A percentile compares a stretch with the other conserved stretches of the same genome.
Conservation (phyloP, 2,888 invertebrate species). For the Colostygia pectinataria region DNA sequence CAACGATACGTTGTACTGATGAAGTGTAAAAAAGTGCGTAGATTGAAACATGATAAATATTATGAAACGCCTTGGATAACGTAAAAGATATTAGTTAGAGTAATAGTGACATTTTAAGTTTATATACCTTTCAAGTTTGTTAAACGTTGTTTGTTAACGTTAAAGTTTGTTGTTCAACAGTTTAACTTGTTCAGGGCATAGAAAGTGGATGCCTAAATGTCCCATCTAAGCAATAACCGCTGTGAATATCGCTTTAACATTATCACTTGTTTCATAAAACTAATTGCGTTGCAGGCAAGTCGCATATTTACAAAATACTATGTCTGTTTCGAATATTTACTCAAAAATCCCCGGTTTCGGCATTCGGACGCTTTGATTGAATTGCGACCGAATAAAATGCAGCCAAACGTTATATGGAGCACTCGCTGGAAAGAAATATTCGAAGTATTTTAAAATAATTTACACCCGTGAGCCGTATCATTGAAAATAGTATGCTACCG, state of each 20-base stretch:
- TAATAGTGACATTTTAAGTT: no score
- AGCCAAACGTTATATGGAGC: constrained; percentile 7
- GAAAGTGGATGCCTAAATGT: no score
- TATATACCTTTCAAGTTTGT: no score
- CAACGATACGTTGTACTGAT: background rate
- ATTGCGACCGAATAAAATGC: constrained; percentile 19
- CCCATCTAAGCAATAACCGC: no score
- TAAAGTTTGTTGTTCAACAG: no score
- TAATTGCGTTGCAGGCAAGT: no score
- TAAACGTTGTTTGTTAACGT: no score
- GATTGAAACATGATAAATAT: constrained; percentile 1
- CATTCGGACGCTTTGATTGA: constrained; percentile 16
- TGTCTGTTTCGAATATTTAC: constrained; percentile 22
- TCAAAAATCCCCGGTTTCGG: constrained; percentile 17
- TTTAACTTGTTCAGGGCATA: no score
- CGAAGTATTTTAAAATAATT: constrained; percentile 3
- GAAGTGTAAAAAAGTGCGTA: constrained; percentile 15
- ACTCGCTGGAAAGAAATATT: constrained; percentile 7
- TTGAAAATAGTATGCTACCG: background rate
- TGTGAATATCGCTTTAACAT: no score
- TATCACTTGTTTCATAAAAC: no score
- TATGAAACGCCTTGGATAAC: background rate
- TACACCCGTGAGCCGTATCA: background rate
- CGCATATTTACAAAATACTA: constrained; percentile 15
- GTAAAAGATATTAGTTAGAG: background rate